Base-by-base conservation (phyloP, 2,888 invertebrate genomes). In the Cheilosia urbana region DNA sequence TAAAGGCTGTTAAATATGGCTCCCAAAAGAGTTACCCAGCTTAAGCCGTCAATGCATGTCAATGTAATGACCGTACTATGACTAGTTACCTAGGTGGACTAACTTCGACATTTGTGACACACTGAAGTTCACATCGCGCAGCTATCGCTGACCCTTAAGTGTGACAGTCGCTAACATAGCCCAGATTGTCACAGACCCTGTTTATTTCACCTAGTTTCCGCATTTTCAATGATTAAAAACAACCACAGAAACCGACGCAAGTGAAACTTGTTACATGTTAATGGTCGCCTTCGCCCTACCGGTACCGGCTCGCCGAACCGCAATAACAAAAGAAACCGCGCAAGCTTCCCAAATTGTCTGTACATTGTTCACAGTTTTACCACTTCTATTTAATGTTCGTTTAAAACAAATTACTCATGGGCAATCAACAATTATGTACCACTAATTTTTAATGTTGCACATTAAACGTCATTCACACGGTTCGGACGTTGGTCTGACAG, bases 381-480 rank as follows among this genome's bases (percentile, higher is more conserved):
- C 30, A 17, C 47, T 40, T 53, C 9, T 19, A 5, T 40, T 40
- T 53, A 40, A 27, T 27, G 7, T 17, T 40, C 40, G 45, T 55
- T 68, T 42, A 68, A n/a, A 45, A 30, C 55, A 55, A 55, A 55
- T 55, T 58, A 21, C 58, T 60, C 58, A 49, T 49, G 21, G 57
- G 21, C 4, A 66, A 58, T 71, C 57, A 58, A 71, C 57, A 71
- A 71, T 71, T 49, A n/a, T n/a, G n/a, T n/a, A 45, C 24, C 37
- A 58, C 58, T 40, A 37, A 57, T 45, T 69, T 58, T 69, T 57
- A 55, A 69, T 69, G 69, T 47, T 58, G 30, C 57, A 47, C 69
- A 47, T 21, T 71, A 71, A 71, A 60, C 49, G 47, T 3, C 71
- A 58, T 71, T 71, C 71, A 71, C 58, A 60, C 71, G 71, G 42